Evolutionary conservation across 1,140 invertebrate genomes (phyloP).

Genomic region (Drosophila burlai): DNA sequence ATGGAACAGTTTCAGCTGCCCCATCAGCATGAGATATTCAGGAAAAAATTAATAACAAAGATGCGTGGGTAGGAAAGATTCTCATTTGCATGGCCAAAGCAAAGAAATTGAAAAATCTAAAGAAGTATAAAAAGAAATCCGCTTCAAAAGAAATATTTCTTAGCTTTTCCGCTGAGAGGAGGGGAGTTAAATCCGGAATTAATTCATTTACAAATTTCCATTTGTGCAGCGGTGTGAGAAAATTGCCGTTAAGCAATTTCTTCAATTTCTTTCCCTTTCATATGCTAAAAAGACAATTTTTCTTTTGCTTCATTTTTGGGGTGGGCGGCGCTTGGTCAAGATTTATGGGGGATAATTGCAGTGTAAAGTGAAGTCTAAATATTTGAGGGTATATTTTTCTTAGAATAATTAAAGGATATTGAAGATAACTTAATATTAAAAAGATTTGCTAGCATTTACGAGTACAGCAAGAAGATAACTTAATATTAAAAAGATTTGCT

Average conservation of each 20-base stretch:
- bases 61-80: not conserved
- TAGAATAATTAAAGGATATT: not conserved
- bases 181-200: constrained; percentile 29
- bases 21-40: constrained; percentile 15
- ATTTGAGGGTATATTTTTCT: not conserved
- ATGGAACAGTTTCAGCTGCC: constrained; percentile 34
- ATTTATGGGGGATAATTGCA: not conserved
- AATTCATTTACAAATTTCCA: constrained; percentile 69
- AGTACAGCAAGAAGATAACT: not conserved
- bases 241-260: constrained; percentile 72
- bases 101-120: not conserved
- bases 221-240: constrained; percentile 32
- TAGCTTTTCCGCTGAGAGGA: constrained; percentile 11
- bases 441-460: not conserved
- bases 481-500: not conserved
- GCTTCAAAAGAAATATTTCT: constrained; percentile 36
- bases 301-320: not conserved
- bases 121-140: not conserved
- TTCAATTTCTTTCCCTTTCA: constrained; percentile 57
- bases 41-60: constrained; percentile 1
- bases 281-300: constrained; percentile 20
- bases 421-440: not conserved
- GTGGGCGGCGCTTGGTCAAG: not conserved
- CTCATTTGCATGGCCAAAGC: constrained; percentile 45
- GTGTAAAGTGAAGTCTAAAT: no score